Evolutionary conservation across 2,888 invertebrate genomes (phyloP).

Genomic region (Globia sparganii): DNA sequence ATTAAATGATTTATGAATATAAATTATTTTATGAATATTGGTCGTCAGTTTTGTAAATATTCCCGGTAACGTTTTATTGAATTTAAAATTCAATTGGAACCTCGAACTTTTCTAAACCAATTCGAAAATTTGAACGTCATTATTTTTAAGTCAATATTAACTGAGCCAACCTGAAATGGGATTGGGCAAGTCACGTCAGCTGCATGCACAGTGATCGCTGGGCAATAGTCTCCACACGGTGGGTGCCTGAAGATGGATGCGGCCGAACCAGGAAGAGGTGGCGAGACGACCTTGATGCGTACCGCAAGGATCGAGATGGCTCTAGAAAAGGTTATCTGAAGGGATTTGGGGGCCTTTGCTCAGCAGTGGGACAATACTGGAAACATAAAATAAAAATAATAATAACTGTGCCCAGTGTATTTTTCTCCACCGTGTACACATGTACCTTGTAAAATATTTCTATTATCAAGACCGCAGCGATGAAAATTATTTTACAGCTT

Average conservation of each 20-base stretch:
- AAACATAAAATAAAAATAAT: not conserved
- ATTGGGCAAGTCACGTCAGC: not conserved
- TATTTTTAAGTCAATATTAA: conserved; percentile 35
- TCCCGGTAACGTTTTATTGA: conserved; percentile 20
- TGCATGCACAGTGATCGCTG: not conserved
- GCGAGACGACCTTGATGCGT: not conserved
- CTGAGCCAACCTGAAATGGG: conserved; percentile 1
- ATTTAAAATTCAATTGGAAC: conserved; percentile 32
- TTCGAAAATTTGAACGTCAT: conserved; percentile 26
- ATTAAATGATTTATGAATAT: conserved; percentile 29
- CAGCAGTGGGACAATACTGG: not conserved
- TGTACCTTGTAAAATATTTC: conserved; percentile 59
- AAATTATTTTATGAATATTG: conserved; percentile 31
- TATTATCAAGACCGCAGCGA: conserved; percentile 53
- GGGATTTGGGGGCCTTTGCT: not conserved
- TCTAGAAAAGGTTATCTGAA: not conserved
- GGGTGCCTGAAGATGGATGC: not conserved
- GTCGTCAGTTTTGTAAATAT: conserved; percentile 8
- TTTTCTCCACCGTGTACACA: conserved; percentile 32
- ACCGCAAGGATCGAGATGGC: not conserved
- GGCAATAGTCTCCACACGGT: not conserved
- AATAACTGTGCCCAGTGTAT: not conserved
- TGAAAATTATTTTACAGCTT: conserved; percentile 63
- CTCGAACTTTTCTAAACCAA: conserved; percentile 14
- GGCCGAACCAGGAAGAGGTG: not conserved